Base-by-base conservation (phyloP, 1,140 invertebrate genomes). In the Cyphomyrmex costatus region DNA sequence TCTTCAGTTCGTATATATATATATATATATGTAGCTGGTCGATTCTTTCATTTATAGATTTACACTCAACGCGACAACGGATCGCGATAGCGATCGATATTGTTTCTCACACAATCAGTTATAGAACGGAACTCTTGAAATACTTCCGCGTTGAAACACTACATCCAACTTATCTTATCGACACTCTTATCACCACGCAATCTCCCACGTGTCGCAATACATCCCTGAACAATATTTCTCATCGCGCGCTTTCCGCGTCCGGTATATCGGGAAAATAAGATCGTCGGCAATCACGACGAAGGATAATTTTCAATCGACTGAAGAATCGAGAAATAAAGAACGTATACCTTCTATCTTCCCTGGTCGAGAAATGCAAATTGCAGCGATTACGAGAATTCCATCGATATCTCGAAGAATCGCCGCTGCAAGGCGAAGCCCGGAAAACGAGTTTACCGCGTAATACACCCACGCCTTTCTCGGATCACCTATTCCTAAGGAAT, bases 371-470 rank as follows among this genome's bases (percentile, higher is more conserved):
- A 85, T 71, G 85, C 80, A 89, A 90, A 89, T 90, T 53, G 74
- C 65, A 49, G 3, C 80, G 88, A 89, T 90, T 90, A 90, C 56
- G 42, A 21, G 79, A 79, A 87, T 89, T 83, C 80, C 61, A 56
- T 65, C 79, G 88, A 68, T 79, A 87, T 85, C 86, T 71, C 66
- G 42, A 1, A 49, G 61, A 78, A 83, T 70, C 79, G 66, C 27
- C 42, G 51, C 60, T 82, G 78, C 68, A 74, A 88, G 78, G 66
- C 63, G 80, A 70, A 82, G 65, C 56, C n/a, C 10, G 49, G 42
- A 42, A 53, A 89, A 71, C 61, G 85, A 68, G 74, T 85, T 85
- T 68, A 61, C 58, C 61, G 58, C 77, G 76, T 51, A 73, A 80
- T 86, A 80, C 79, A 82, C 88, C 88, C 74, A 89, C 87, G 65